Evolutionary conservation across 2,888 invertebrate species (phyloP), one percentile per base, ranked within the genome.

Genomic region (Spicauda simplicius): DNA sequence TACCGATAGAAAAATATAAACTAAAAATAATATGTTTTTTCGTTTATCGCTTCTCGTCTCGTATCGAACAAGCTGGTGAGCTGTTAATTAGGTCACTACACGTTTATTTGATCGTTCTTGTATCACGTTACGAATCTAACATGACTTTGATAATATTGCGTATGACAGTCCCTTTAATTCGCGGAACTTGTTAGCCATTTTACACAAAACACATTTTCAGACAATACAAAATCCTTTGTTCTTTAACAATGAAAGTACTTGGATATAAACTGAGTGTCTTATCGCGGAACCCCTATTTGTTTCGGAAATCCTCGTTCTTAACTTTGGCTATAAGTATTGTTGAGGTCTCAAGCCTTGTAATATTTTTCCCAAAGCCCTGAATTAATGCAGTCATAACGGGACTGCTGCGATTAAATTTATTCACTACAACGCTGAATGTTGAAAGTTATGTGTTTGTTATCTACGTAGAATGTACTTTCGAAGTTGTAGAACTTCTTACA

Each of bases 221-320:
- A 85, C 84, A 85, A 83, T 80, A 79, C 76, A 76, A 74, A 72
- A 73, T 76, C 83, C 79, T 87, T 90, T 90, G 88, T 90, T 88
- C 80, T 70, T 70, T 73, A 83, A 90, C 88, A 90, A 89, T 86
- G 87, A 82, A 80, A 83, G 81, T 83, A 80, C 87, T 87, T 83
- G 80, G 85, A 83, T 85, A 80, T 84, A 80, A 85, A 83, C 83
- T 77, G 81, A 84, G 83, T 83, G 79, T 81, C 86, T 89, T 89
- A 89, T 88, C 88, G 74, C 77, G 72, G 78, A 79, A 78, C 81
- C 84, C 85, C 85, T 85, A 88, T 89, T 90, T 89, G 88, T 86
- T 86, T 80, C 80, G 75, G 76, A 80, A 83, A 86, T 87, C 82
- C 82, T 84, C 84, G 82, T 85, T 84, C 79, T 83, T 80, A 81